These are phyloP conservation scores for Bufotes viridis DNA, from an alignment of 2,797 vertebrate genomes.

Conservation along the genomic window DNA sequence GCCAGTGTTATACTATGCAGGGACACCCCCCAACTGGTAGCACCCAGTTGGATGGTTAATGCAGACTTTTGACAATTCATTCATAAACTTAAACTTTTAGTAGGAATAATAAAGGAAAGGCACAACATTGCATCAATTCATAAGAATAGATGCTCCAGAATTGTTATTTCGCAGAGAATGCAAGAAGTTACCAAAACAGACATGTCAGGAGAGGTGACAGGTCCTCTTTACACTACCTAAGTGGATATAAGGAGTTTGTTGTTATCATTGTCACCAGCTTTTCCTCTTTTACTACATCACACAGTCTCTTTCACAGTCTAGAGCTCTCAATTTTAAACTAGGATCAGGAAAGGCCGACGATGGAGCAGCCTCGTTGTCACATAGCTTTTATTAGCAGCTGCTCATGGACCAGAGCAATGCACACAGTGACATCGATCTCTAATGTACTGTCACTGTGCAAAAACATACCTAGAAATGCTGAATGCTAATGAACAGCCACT, in stretches of 20 bases:
- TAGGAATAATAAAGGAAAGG: no score
- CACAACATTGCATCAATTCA: no score
- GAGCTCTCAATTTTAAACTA: background rate
- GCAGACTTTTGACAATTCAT: no score
- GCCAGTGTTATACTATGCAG: no score
- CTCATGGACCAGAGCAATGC: background rate
- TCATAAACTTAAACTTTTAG: no score
- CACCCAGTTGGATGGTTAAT: no score
- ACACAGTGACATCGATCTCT: background rate
- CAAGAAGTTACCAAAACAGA: no score
- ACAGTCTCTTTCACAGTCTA: background rate
- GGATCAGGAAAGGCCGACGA: background rate
- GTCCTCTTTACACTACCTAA: background rate
- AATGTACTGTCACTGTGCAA: background rate
- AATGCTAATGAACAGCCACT: background rate
- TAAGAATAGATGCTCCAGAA: no score
- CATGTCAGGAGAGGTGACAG: no score
- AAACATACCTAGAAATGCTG: background rate
- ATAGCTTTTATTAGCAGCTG: background rate
- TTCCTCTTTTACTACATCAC: background rate
- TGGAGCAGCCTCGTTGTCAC: background rate
- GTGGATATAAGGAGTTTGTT: constrained; percentile 11
- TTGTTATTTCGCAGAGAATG: no score
- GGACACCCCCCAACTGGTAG: no score
- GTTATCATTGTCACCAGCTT: background rate